These are phyloP conservation scores for Pteromalus puparum DNA, from an alignment of 1,140 invertebrate genomes.

Conservation along the genomic window DNA sequence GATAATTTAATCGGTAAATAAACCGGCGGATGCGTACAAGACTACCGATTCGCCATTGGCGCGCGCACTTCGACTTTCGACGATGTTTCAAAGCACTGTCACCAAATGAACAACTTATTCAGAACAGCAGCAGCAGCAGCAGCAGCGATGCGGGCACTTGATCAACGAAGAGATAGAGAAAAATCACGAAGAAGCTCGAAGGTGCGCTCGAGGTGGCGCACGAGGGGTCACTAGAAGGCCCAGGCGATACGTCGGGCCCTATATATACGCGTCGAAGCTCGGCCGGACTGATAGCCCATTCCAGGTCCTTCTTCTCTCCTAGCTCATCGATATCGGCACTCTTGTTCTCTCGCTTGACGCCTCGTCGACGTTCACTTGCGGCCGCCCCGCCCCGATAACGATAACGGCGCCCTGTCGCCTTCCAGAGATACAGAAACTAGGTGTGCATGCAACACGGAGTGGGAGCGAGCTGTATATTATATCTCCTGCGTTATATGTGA, in stretches of 20 bases:
- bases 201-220: constrained; percentile 19
- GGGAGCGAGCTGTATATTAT: background rate
- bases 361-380: background rate
- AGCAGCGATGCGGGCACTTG: background rate
- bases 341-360: background rate
- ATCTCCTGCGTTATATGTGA: too few relatives aligned
- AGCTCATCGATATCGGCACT: constrained; percentile 65
- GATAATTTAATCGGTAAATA: too few relatives aligned
- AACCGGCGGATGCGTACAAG: background rate
- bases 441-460: background rate
- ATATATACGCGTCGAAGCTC: constrained; percentile 58
- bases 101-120: background rate
- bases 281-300: constrained; percentile 69
- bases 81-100: constrained; percentile 32
- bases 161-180: background rate
- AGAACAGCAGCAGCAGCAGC: background rate
- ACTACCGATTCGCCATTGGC: background rate
- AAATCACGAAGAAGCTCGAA: background rate
- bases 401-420: constrained; percentile 61
- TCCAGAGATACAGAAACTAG: background rate
- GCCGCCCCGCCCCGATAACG: constrained; percentile 68
- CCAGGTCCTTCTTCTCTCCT: constrained; percentile 58
- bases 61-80: background rate
- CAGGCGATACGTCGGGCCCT: constrained; percentile 42
- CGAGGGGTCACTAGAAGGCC: constrained; percentile 59